A percentile compares a stretch with the other conserved stretches of the same genome.
Conservation (phyloP, 2,797 vertebrate species). For the Leuciscus waleckii region DNA sequence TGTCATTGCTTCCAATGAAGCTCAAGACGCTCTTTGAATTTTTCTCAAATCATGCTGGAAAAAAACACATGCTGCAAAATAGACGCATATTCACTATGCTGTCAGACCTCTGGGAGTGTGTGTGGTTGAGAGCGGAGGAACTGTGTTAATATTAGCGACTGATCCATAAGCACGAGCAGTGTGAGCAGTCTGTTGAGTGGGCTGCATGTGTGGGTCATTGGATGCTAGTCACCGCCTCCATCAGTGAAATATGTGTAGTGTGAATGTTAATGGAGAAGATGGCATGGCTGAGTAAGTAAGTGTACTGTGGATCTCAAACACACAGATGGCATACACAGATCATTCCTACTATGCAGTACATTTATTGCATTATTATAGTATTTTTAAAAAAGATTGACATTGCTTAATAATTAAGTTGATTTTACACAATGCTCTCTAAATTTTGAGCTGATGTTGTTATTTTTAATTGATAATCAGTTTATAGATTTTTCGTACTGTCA, state of each 20-base stretch:
- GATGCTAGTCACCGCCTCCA: slow-evolving; percentile 1
- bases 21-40: background rate
- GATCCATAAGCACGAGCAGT: slow-evolving; percentile 1
- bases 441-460: background rate
- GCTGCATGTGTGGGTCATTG: slow-evolving; percentile 29
- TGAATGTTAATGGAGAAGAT: slow-evolving; percentile 24
- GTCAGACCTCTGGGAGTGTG: background rate
- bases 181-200: slow-evolving; percentile 39
- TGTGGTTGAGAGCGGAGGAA: slow-evolving; percentile 15
- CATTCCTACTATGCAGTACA: slow-evolving; percentile 28
- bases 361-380: background rate
- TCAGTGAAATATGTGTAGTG: slow-evolving; percentile 10
- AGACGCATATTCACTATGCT: background rate
- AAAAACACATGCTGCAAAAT: background rate
- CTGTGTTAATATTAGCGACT: slow-evolving; percentile 28
- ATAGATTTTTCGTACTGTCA: background rate
- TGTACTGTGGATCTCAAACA: slow-evolving; percentile 36
- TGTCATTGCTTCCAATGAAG: background rate
- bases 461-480: background rate
- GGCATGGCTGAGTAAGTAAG: slow-evolving; percentile 8
- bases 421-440: background rate
- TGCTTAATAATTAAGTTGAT: background rate
- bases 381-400: background rate
- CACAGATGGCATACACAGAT: slow-evolving; percentile 29
- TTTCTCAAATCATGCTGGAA: background rate